Evolutionary conservation across 2,113 vertebrate genomes (phyloP).

Genomic region (Lipophrys pholis): DNA sequence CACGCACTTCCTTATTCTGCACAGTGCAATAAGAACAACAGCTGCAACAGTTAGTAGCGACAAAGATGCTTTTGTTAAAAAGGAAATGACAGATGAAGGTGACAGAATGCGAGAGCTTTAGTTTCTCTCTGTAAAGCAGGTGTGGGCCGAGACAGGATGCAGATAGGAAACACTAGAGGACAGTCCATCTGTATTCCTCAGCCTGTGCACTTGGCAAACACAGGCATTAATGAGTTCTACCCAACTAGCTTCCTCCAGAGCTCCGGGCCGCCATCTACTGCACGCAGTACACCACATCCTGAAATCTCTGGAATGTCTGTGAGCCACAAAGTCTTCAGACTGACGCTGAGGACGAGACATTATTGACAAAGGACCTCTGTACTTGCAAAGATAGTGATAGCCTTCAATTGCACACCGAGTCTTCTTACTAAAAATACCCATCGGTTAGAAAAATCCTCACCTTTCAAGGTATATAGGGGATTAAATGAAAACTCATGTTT

Average conservation of each 20-base stretch:
- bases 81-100: slow-evolving; percentile 58
- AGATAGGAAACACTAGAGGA: slow-evolving; percentile 61
- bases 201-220: slow-evolving; percentile 69
- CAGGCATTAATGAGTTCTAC: slow-evolving; percentile 72
- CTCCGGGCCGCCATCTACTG: slow-evolving; percentile 58
- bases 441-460: neutral
- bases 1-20: neutral
- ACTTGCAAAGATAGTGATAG: slow-evolving; percentile 41
- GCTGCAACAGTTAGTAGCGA: slow-evolving; percentile 1
- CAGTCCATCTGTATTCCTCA: slow-evolving; percentile 63
- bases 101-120: slow-evolving; percentile 60
- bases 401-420: slow-evolving; percentile 43
- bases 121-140: slow-evolving; percentile 60
- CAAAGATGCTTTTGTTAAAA: slow-evolving; percentile 54
- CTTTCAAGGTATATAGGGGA: neutral
- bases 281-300: slow-evolving; percentile 77
- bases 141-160: slow-evolving; percentile 65
- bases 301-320: slow-evolving; percentile 77
- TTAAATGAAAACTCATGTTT: neutral
- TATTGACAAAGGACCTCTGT: slow-evolving; percentile 73
- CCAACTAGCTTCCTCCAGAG: slow-evolving; percentile 52
- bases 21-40: neutral
- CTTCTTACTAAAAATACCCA: slow-evolving; percentile 30
- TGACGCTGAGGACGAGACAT: slow-evolving; percentile 55
- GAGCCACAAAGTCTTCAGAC: slow-evolving; percentile 65